Evolutionary conservation across 2,888 invertebrate species (phyloP), one percentile per base, ranked within the genome.

Genomic region (Clostera curtula): DNA sequence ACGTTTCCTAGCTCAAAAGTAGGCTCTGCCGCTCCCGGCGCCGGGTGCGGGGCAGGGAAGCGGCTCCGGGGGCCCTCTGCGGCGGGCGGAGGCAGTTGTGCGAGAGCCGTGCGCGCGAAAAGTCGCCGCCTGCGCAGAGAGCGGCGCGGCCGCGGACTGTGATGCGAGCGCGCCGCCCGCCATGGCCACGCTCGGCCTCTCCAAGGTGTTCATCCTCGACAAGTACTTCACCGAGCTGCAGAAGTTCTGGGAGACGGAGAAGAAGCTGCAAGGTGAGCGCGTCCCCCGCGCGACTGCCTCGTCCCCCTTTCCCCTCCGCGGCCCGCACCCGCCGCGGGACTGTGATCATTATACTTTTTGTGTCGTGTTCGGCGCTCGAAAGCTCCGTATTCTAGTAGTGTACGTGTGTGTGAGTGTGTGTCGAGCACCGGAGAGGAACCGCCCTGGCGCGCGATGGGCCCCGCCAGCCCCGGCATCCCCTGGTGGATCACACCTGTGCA

Each of bases 191-290:
- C 89, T 96, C 86, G 96, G 96, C 87, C 92, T 96, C 64, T 95
- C 95, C 74, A 96, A 96, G 88, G 96, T 96, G 83, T 96, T 96
- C 89, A 96, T 96, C 79, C 90, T 96, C 88, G 96, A 96, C 90
- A 96, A 96, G 84, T 96, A 96, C 85, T 96, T 96, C 86, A 95
- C 95, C 52, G 96, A 96, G 86, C 88, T 97, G 80, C 95, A 95
- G 79, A 96, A 96, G 86, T 95, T 96, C 86, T 95, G 96, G 94
- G 95, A 96, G 85, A 95, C 95, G 41, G 97, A 97, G 84, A 95
- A 96, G 86, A 95, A 95, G 85, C 87, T 95, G 67, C 93, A 95
- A 91, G 97, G 97, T 96, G 90, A 89, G 88, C 60, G 50, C 40
- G 40, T 36, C 20, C 25, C 29, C 28, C 36, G 25, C 26, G 24